Percentiles rank a stretch among this genome's conserved stretches.
These are phyloP conservation scores for Oreortyx pictus DNA, from an alignment of 2,797 vertebrate species.

Conservation along the genomic window DNA sequence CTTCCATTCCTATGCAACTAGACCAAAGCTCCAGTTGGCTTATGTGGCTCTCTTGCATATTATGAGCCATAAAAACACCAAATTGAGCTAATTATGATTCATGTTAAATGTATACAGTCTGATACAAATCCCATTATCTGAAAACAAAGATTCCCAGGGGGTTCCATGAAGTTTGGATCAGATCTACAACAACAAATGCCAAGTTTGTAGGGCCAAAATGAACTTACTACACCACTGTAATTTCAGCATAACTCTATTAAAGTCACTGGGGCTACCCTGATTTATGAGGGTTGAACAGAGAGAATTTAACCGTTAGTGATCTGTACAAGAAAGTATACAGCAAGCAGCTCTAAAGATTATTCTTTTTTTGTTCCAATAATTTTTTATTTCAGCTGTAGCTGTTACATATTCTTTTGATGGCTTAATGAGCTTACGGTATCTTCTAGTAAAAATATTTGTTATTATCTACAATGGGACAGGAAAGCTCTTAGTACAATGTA, in stretches of 20 bases:
- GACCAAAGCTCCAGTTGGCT: not conserved
- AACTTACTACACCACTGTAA: not conserved
- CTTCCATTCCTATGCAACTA: not conserved
- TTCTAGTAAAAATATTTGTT: not conserved
- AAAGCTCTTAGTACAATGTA: not conserved
- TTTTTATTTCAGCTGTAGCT: not conserved
- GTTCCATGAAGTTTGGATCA: not conserved
- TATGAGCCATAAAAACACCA: conserved; percentile 7
- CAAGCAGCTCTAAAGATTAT: not conserved
- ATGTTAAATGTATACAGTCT: conserved; percentile 1
- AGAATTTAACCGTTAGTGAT: conserved; percentile 4
- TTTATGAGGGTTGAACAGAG: not conserved
- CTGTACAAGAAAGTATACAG: not conserved
- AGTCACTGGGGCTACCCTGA: not conserved
- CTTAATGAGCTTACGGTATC: not conserved
- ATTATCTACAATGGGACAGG: not conserved
- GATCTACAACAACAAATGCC: conserved; percentile 12
- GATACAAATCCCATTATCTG: conserved; percentile 13
- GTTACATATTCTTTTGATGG: not conserved
- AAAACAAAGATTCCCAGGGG: conserved; percentile 17
- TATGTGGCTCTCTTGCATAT: not conserved
- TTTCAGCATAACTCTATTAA: not conserved
- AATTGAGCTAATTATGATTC: conserved; percentile 26
- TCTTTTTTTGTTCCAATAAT: not conserved
- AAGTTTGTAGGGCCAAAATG: conserved; percentile 29